Evolutionary conservation across 2,113 vertebrate species (phyloP).

Genomic region (Hippocampus comes): DNA sequence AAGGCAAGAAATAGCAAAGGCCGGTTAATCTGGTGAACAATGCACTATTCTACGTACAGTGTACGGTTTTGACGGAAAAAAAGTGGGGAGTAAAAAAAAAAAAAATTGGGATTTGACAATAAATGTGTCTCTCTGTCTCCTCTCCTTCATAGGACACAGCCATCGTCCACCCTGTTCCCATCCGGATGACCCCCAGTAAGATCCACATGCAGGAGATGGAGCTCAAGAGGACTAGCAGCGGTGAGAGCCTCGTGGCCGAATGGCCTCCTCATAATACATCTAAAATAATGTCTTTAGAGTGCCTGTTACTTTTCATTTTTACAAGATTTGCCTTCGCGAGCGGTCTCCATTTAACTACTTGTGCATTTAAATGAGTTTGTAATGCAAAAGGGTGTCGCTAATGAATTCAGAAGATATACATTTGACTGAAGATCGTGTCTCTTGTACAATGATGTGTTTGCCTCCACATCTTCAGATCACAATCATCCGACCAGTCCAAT

Average conservation of each 20-base stretch:
- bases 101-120: no score
- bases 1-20: background rate
- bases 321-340: background rate
- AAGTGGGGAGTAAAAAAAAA: no score
- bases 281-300: background rate
- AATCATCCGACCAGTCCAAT: constrained; percentile 91
- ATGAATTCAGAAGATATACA: background rate
- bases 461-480: constrained; percentile 74
- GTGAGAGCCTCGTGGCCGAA: constrained; percentile 64
- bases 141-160: constrained; percentile 84
- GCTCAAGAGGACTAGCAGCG: constrained; percentile 92
- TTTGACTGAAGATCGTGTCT: background rate
- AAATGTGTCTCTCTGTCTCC: background rate
- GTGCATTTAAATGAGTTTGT: background rate
- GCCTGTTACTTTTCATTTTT: background rate
- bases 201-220: constrained; percentile 99
- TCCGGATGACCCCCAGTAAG: constrained; percentile 99
- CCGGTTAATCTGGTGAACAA: background rate
- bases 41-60: background rate
- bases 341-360: background rate
- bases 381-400: background rate
- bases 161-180: constrained; percentile 97
- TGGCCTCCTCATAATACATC: background rate
- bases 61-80: no score
- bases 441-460: background rate